Conservation (phyloP, 2,888 invertebrate genomes). For the Phragmatobia fuliginosa region DNA sequence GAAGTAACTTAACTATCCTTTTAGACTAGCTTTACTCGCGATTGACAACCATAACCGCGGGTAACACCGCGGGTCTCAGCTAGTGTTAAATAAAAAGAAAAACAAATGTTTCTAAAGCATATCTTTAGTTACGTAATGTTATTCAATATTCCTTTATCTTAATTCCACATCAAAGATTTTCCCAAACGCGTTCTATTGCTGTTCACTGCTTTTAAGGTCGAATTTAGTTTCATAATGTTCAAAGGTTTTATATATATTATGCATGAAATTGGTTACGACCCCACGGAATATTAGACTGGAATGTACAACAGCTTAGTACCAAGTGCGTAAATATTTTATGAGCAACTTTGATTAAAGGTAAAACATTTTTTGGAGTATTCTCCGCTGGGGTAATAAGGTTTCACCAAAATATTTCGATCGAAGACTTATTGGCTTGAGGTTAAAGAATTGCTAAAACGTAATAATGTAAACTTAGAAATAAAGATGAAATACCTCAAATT, state of each 20-base stretch:
- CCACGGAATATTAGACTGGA: constrained; percentile 7
- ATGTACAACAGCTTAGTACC: constrained; percentile 2
- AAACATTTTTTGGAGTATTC: background rate
- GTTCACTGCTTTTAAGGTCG: background rate
- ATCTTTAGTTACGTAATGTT: background rate
- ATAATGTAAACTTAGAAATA: background rate
- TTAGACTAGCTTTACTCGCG: no score
- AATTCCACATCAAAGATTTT: constrained; percentile 6
- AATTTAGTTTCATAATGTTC: constrained; percentile 13
- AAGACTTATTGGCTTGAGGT: background rate
- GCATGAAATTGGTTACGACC: constrained; percentile 10
- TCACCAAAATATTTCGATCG: background rate
- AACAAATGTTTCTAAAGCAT: background rate
- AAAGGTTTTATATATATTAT: constrained; percentile 10
- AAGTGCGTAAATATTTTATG: constrained; percentile 6
- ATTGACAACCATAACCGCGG: no score
- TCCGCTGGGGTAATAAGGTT: background rate
- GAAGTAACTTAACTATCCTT: no score
- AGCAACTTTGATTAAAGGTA: constrained; percentile 4
- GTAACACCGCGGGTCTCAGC: no score
- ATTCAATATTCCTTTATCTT: constrained; percentile 3
- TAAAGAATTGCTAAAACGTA: no score
- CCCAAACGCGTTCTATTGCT: background rate
- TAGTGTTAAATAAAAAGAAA: background rate
- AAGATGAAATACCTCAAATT: background rate